Evolutionary conservation across 2,797 vertebrate species (phyloP).

Genomic region (Myotis pilosus): DNA sequence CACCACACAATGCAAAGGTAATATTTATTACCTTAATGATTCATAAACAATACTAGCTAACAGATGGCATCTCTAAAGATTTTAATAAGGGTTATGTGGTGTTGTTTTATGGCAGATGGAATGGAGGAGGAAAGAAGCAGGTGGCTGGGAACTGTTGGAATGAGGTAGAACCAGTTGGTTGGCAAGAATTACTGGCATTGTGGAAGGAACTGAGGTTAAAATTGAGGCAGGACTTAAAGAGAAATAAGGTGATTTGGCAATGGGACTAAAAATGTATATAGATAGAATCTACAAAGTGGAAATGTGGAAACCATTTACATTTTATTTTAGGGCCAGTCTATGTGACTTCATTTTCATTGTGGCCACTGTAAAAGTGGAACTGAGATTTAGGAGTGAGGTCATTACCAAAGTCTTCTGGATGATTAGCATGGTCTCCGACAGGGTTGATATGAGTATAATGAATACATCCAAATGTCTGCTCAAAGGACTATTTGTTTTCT

Average conservation of each 20-base stretch:
- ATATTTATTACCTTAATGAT: not conserved
- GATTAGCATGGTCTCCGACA: not conserved
- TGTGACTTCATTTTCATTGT: not conserved
- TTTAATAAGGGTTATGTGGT: not conserved
- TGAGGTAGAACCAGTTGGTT: not conserved
- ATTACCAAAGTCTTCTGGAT: not conserved
- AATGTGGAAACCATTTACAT: not conserved
- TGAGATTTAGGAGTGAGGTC: not conserved
- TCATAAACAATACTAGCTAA: not conserved
- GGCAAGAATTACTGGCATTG: not conserved
- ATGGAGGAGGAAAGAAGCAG: not conserved
- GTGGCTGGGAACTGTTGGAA: not conserved
- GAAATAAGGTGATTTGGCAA: not conserved
- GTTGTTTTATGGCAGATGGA: not conserved
- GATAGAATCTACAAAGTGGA: not conserved
- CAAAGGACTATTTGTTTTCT: not conserved
- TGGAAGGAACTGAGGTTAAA: not conserved
- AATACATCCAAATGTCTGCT: not conserved
- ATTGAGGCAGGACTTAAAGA: not conserved
- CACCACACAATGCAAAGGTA: not conserved
- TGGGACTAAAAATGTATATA: not conserved
- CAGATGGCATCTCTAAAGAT: not conserved
- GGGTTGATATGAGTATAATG: not conserved
- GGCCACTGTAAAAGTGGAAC: not conserved
- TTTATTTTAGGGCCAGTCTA: not conserved